These are phyloP conservation scores for Luffia ferchaultella DNA, from an alignment of 2,888 invertebrate species.

Conservation along the genomic window DNA sequence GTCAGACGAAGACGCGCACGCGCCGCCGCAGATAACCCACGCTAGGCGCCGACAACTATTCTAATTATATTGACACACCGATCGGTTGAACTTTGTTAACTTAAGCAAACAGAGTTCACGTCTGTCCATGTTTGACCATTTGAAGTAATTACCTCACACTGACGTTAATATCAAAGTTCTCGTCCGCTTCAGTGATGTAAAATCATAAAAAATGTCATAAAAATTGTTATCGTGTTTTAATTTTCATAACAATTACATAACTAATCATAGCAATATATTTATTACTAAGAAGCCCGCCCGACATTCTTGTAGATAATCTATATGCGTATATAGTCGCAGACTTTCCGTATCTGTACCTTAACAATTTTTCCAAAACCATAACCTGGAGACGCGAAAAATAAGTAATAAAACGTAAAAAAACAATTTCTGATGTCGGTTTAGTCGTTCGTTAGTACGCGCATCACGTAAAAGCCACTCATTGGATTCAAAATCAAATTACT, in stretches of 20 bases:
- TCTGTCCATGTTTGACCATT: not conserved
- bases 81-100: not conserved
- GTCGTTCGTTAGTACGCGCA: too few relatives aligned
- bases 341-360: too few relatives aligned
- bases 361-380: too few relatives aligned
- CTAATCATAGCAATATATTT: constrained; percentile 9
- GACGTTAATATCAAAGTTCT: not conserved
- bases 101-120: not conserved
- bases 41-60: constrained; percentile 32
- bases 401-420: too few relatives aligned
- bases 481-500: too few relatives aligned
- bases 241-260: constrained; percentile 10
- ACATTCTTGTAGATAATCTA: too few relatives aligned
- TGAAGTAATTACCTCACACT: not conserved
- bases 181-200: not conserved
- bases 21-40: constrained; percentile 49
- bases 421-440: too few relatives aligned
- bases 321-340: too few relatives aligned
- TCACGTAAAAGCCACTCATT: too few relatives aligned
- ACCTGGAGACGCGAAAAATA: too few relatives aligned
- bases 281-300: too few relatives aligned
- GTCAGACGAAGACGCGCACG: constrained; percentile 40
- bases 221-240: constrained; percentile 6
- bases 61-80: not conserved
- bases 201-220: not conserved